Conservation (phyloP, 1,140 invertebrate species). For the Drosophila teissieri region DNA sequence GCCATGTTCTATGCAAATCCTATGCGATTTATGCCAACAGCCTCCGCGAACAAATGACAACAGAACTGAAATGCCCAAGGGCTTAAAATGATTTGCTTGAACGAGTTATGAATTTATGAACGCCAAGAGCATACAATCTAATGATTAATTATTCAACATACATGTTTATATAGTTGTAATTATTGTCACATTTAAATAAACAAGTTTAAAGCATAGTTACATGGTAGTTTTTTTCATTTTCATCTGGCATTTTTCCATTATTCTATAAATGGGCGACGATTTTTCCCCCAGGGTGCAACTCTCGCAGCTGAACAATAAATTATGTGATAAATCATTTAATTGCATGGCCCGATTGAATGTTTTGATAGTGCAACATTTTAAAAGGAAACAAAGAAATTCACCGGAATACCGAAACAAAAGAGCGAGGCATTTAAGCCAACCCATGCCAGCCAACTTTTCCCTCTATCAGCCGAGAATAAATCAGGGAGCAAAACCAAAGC, state of each 20-base stretch:
- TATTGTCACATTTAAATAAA: too few species aligned
- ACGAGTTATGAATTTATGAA: neutral
- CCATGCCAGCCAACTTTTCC: neutral
- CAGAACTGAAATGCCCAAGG: conserved; percentile 52
- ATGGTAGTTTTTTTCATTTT: too few species aligned
- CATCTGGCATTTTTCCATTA: too few species aligned
- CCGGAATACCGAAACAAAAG: conserved; percentile 52
- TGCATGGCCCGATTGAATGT: conserved; percentile 47
- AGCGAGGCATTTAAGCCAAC: conserved; percentile 23
- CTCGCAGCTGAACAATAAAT: conserved; percentile 41
- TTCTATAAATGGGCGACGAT: too few species aligned
- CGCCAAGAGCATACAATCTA: neutral
- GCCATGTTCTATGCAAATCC: conserved; percentile 74
- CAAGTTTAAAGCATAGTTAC: too few species aligned
- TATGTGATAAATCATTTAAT: conserved; percentile 66
- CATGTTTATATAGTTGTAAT: neutral
- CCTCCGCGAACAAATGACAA: conserved; percentile 53
- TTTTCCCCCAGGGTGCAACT: neutral
- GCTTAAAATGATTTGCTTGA: conserved; percentile 58
- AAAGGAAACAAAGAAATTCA: conserved; percentile 9
- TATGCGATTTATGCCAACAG: conserved; percentile 53
- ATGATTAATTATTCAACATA: neutral
- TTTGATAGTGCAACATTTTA: conserved; percentile 34
- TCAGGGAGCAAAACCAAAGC: conserved; percentile 69
- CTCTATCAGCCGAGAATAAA: conserved; percentile 53